These are phyloP conservation scores for Fopius arisanus DNA, from an alignment of 1,140 invertebrate species.

Conservation along the genomic window DNA sequence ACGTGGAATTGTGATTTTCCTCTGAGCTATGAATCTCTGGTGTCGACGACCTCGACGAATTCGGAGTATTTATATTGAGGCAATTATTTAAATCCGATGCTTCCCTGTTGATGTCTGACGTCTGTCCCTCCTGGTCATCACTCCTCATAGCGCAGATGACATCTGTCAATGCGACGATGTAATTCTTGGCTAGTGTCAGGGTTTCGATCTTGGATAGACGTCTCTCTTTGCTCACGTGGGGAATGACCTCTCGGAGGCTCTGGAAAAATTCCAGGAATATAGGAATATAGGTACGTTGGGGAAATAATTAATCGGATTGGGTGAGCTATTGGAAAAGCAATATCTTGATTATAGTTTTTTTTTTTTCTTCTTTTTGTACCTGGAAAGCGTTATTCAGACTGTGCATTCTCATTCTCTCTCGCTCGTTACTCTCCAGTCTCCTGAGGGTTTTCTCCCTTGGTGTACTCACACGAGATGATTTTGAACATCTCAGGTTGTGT, in stretches of 20 bases:
- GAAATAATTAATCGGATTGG: not conserved
- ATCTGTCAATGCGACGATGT: constrained; percentile 91
- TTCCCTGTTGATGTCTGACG: constrained; percentile 24
- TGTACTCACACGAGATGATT: constrained; percentile 38
- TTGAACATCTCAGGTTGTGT: constrained; percentile 41
- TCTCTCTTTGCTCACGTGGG: constrained; percentile 86
- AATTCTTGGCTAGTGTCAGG: constrained; percentile 89
- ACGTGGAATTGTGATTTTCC: constrained; percentile 14
- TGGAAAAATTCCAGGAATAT: constrained; percentile 48
- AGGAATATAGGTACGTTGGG: too few relatives aligned
- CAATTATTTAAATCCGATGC: constrained; percentile 31
- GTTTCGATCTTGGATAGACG: constrained; percentile 92
- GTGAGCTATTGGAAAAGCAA: not conserved
- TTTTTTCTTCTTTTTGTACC: constrained; percentile 65
- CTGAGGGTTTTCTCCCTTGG: constrained; percentile 81
- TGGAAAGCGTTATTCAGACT: constrained; percentile 92
- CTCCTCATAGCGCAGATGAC: constrained; percentile 80
- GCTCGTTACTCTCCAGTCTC: constrained; percentile 88
- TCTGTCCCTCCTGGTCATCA: constrained; percentile 57
- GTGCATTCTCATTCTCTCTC: constrained; percentile 93
- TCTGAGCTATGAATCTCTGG: constrained; percentile 35
- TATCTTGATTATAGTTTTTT: constrained; percentile 37
- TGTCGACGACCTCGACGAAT: constrained; percentile 44
- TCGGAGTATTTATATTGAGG: constrained; percentile 43
- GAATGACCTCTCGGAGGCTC: constrained; percentile 88